Evolutionary conservation across 2,797 vertebrate genomes (phyloP).

Genomic region (Eleutherodactylus coqui): DNA sequence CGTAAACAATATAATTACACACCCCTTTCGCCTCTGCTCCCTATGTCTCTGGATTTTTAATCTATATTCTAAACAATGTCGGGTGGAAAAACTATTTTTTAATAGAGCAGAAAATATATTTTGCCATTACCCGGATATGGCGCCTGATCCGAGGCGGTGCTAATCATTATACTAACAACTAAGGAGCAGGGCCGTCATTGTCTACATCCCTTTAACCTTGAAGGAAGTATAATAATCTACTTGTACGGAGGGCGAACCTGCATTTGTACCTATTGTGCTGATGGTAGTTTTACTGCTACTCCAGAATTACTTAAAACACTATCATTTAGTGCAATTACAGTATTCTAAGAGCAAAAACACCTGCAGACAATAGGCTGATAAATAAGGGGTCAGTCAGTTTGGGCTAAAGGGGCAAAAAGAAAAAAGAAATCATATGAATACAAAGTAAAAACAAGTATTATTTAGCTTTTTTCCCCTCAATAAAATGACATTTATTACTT

Average conservation of each 20-base stretch:
- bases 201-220: conserved; percentile 58
- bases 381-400: background rate
- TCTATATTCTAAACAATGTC: no score
- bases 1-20: no score
- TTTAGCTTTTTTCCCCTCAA: no score
- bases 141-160: background rate
- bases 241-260: background rate
- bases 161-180: conserved; percentile 23
- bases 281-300: conserved; percentile 55
- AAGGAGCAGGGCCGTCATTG: conserved; percentile 50
- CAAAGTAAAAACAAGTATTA: no score
- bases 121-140: background rate
- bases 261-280: conserved; percentile 63
- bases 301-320: conserved; percentile 55
- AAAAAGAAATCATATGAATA: no score
- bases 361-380: conserved; percentile 55
- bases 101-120: background rate
- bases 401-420: background rate
- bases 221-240: conserved; percentile 61
- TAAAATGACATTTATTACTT: no score
- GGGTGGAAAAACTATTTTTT: background rate
- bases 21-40: no score
- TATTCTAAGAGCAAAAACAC: conserved; percentile 50
- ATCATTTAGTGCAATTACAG: conserved; percentile 52
- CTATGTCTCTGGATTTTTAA: no score